Percentiles rank a stretch among this genome's conserved stretches.
Evolutionary conservation across 1,140 invertebrate genomes (phyloP).

Genomic region (Apis dorsata): DNA sequence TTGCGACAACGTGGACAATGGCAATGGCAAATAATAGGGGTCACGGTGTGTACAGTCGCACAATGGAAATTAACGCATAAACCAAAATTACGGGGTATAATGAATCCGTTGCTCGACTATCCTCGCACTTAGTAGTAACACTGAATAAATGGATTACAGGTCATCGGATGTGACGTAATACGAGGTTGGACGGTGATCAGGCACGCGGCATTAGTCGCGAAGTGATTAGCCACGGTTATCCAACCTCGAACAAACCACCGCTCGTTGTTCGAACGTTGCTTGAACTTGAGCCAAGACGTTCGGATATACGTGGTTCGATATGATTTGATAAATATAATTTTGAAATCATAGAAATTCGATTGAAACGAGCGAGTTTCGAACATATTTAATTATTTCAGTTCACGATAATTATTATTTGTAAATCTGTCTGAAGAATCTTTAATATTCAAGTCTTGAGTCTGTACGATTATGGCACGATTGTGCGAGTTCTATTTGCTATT

Average conservation of each 20-base stretch:
- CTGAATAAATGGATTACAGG: slow-evolving; percentile 45
- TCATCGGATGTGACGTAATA: slow-evolving; percentile 40
- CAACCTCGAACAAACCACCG: slow-evolving; percentile 61
- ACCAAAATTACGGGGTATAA: slow-evolving; percentile 28
- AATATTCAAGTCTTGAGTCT: too few species aligned
- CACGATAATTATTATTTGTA: too few species aligned
- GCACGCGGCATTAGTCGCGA: slow-evolving; percentile 57
- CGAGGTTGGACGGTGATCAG: slow-evolving; percentile 56
- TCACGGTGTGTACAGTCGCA: too few species aligned
- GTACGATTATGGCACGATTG: too few species aligned
- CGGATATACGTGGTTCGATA: slow-evolving; percentile 28
- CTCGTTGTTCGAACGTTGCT: slow-evolving; percentile 53
- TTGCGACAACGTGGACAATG: too few species aligned
- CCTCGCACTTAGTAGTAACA: slow-evolving; percentile 23
- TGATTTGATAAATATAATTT: not conserved
- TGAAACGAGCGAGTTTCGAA: not conserved
- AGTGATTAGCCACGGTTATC: slow-evolving; percentile 65
- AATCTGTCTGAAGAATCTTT: too few species aligned
- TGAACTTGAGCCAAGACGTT: slow-evolving; percentile 54
- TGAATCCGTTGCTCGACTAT: slow-evolving; percentile 13
- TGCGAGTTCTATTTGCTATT: too few species aligned
- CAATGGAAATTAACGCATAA: slow-evolving; percentile 25
- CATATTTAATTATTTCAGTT: too few species aligned
- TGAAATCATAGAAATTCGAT: not conserved
- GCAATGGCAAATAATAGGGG: too few species aligned